phyloP scores from a whole-genome alignment of 2,888 invertebrate genomes.

The Exocentrus adspersus region DNA sequence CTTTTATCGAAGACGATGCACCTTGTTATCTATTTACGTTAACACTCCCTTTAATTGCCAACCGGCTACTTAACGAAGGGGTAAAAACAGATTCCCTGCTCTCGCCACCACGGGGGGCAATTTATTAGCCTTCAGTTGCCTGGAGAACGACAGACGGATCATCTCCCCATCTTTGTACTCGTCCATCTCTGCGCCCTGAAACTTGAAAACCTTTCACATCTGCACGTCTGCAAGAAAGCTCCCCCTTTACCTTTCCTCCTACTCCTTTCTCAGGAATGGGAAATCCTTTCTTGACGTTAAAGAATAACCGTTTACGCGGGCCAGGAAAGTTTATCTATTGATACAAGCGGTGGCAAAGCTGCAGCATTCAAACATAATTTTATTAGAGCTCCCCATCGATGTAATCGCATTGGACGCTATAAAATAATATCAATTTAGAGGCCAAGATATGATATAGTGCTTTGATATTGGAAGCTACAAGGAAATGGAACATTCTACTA shows the following conservation, averaged over 20 bases:
- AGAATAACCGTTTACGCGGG: slow-evolving; percentile 16
- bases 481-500: too few species aligned
- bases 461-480: neutral
- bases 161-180: slow-evolving; percentile 27
- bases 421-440: slow-evolving; percentile 42
- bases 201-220: slow-evolving; percentile 16
- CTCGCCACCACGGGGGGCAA: slow-evolving; percentile 6
- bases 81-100: slow-evolving; percentile 17
- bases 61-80: slow-evolving; percentile 18
- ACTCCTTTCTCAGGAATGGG: neutral
- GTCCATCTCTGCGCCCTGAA: slow-evolving; percentile 6
- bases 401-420: slow-evolving; percentile 40
- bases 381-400: slow-evolving; percentile 16
- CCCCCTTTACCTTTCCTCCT: neutral
- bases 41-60: slow-evolving; percentile 11
- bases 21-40: too few species aligned
- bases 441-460: neutral
- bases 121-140: slow-evolving; percentile 25
- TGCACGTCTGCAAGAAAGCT: slow-evolving; percentile 8
- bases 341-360: neutral
- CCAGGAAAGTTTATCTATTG: slow-evolving; percentile 13
- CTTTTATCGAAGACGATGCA: too few species aligned
- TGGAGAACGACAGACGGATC: slow-evolving; percentile 24
- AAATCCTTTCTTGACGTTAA: slow-evolving; percentile 19
- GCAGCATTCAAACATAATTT: slow-evolving; percentile 10